Evolutionary conservation across 2,797 vertebrate species (phyloP).

Genomic region (Aeoliscus strigatus): DNA sequence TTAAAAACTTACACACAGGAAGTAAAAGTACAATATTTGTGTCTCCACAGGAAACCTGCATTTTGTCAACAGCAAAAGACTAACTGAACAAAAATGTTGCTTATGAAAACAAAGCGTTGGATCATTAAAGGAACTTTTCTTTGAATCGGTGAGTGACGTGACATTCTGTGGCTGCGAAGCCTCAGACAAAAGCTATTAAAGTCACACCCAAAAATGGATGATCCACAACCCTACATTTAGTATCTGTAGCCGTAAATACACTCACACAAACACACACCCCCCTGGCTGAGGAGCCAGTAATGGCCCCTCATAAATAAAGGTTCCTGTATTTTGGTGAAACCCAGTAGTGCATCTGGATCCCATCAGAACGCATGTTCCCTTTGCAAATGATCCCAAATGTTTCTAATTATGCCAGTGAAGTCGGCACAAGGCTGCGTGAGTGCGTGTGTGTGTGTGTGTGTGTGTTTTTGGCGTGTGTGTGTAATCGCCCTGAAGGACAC

Average conservation of each 20-base stretch:
- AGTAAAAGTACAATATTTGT: constrained; percentile 2
- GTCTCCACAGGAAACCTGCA: constrained; percentile 15
- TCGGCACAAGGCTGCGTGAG: constrained; percentile 58
- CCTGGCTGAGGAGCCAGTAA: constrained; percentile 63
- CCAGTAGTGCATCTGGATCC: constrained; percentile 72
- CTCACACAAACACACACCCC: constrained; percentile 40
- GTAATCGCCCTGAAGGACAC: constrained; percentile 35
- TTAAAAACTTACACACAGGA: no score
- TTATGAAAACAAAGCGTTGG: no score
- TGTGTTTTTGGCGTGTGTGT: constrained; percentile 13
- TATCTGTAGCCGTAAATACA: constrained; percentile 25
- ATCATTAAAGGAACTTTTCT: constrained; percentile 20
- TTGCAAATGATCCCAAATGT: constrained; percentile 76
- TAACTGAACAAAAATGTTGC: no score
- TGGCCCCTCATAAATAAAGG: constrained; percentile 71
- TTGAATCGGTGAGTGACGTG: no score
- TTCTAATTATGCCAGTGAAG: constrained; percentile 72
- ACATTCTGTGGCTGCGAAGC: no score
- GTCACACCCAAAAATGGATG: constrained; percentile 48
- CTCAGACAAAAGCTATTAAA: constrained; percentile 38
- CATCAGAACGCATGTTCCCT: constrained; percentile 72
- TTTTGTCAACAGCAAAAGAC: constrained; percentile 2
- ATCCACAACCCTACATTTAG: constrained; percentile 40
- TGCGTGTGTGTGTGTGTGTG: constrained; percentile 12
- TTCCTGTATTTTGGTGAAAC: constrained; percentile 68